phyloP scores from a whole-genome alignment of 2,797 vertebrate genomes.

The Hippopotamyrus pictus region DNA sequence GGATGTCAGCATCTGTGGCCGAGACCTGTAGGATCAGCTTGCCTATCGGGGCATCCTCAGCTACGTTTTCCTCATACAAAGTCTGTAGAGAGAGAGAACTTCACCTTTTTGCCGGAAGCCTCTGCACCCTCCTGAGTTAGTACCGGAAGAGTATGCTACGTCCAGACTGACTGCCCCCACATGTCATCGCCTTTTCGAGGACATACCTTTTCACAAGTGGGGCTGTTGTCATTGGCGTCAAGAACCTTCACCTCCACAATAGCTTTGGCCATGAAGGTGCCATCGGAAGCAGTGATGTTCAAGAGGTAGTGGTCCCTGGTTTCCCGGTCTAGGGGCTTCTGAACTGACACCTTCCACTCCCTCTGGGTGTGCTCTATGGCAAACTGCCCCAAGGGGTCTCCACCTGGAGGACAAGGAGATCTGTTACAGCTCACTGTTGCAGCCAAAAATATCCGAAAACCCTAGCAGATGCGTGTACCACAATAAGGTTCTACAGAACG shows the following conservation, averaged over 20 bases:
- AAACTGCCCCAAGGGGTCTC: slow-evolving; percentile 91
- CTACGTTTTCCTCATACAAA: slow-evolving; percentile 74
- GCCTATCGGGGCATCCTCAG: slow-evolving; percentile 80
- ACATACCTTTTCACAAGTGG: slow-evolving; percentile 88
- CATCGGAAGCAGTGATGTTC: slow-evolving; percentile 92
- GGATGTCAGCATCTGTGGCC: slow-evolving; percentile 87
- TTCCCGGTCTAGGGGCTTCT: slow-evolving; percentile 88
- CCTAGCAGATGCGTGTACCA: not conserved
- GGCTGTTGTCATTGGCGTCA: slow-evolving; percentile 95
- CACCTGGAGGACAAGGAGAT: slow-evolving; percentile 62
- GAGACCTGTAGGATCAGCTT: slow-evolving; percentile 84
- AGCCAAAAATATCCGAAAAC: not conserved
- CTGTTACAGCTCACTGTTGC: not conserved
- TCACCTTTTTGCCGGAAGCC: not conserved
- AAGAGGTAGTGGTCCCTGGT: slow-evolving; percentile 89
- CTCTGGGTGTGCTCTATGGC: slow-evolving; percentile 84
- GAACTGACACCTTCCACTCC: slow-evolving; percentile 96
- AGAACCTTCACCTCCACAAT: slow-evolving; percentile 95
- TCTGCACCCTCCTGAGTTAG: not conserved
- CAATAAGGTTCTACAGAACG: not conserved
- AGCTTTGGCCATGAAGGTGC: slow-evolving; percentile 85
- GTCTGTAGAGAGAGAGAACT: slow-evolving; percentile 56
- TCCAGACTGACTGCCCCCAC: not conserved
- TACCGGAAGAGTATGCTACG: not conserved
- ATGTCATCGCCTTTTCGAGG: not conserved